Percentiles rank a stretch among this genome's conserved stretches.
Conservation (phyloP, 1,140 invertebrate genomes). For the Medauroidea extradentata region DNA sequence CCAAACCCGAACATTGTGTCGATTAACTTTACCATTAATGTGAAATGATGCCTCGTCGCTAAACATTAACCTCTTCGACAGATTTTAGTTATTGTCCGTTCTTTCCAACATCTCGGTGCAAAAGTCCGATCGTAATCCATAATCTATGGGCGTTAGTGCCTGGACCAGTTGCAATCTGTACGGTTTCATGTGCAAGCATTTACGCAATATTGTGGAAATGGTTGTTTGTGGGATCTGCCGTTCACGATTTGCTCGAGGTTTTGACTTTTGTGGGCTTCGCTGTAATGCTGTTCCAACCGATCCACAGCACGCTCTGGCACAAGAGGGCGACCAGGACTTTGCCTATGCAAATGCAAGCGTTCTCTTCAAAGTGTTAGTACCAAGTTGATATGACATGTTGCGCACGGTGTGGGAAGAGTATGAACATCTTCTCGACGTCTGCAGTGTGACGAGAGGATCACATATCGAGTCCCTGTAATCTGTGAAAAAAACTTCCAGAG, state of each 20-base stretch:
- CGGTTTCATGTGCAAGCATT: conserved; percentile 1
- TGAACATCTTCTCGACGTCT: no score
- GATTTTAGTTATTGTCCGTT: background rate
- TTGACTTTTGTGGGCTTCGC: conserved; percentile 7
- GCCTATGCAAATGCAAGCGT: no score
- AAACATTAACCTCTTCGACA: conserved; percentile 1
- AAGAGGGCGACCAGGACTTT: no score
- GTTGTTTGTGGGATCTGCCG: background rate
- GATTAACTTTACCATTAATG: background rate
- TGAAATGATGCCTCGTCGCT: conserved; percentile 10
- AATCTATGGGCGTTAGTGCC: background rate
- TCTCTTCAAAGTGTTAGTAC: no score
- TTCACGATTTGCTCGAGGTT: background rate
- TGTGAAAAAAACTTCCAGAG: no score
- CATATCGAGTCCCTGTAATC: no score
- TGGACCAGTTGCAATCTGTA: conserved; percentile 7
- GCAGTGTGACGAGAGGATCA: no score
- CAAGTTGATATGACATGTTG: no score
- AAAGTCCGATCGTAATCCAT: background rate
- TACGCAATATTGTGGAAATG: background rate
- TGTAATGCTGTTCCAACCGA: no score
- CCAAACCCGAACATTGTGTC: conserved; percentile 9
- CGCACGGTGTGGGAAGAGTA: no score
- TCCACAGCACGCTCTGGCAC: no score
- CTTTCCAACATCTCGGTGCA: background rate